Conservation (phyloP, 2,113 vertebrate species). For the Sapajus apella region DNA sequence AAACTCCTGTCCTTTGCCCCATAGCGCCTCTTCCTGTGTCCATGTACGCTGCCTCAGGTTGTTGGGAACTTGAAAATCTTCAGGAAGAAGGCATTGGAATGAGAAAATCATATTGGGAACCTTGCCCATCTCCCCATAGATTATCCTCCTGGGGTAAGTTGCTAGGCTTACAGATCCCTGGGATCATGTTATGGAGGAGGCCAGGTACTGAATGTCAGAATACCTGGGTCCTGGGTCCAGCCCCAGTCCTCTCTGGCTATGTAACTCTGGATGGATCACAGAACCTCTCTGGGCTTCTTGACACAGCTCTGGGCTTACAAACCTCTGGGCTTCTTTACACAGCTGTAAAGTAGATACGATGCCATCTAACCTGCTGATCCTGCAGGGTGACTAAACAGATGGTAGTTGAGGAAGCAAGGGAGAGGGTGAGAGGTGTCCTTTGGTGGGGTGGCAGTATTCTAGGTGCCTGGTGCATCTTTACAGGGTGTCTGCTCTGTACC, state of each 20-base stretch:
- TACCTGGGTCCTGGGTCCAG: background rate
- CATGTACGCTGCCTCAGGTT: background rate
- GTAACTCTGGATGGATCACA: background rate
- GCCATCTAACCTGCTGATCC: background rate
- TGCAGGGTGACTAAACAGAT: background rate
- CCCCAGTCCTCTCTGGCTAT: background rate
- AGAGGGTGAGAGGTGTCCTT: background rate
- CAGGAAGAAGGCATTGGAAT: background rate
- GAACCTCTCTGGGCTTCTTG: background rate
- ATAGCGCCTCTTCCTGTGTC: background rate
- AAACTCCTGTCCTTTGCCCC: background rate
- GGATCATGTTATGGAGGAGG: background rate
- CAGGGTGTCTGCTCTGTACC: background rate
- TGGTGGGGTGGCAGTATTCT: background rate
- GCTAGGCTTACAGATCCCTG: background rate
- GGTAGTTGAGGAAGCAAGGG: background rate
- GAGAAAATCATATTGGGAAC: background rate
- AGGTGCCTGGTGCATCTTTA: background rate
- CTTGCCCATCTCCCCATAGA: background rate
- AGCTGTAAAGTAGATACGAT: background rate
- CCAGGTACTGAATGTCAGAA: background rate
- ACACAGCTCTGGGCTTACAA: background rate
- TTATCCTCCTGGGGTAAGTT: background rate
- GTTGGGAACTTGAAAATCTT: background rate
- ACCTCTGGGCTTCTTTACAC: background rate